Evolutionary conservation across 1,140 invertebrate species (phyloP).

Genomic region (Atta texana): DNA sequence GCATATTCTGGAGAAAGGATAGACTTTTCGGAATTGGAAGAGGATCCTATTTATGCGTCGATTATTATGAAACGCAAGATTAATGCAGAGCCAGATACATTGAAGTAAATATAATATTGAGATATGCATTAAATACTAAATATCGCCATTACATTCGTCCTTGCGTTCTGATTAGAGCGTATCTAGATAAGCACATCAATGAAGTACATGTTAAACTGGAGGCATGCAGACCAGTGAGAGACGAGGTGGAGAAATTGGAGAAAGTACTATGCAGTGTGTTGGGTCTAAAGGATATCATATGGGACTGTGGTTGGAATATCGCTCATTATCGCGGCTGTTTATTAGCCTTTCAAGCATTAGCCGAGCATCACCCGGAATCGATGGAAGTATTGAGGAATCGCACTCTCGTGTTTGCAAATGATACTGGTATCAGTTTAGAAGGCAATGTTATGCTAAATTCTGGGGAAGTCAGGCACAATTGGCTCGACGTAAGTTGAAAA

Average conservation of each 20-base stretch:
- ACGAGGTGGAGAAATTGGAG: slow-evolving; percentile 89
- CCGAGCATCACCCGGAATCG: slow-evolving; percentile 89
- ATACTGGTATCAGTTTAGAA: slow-evolving; percentile 95
- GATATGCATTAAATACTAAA: neutral
- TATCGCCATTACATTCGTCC: slow-evolving; percentile 17
- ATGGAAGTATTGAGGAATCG: slow-evolving; percentile 90
- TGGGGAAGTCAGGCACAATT: slow-evolving; percentile 95
- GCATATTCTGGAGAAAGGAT: slow-evolving; percentile 76
- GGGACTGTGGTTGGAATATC: slow-evolving; percentile 96
- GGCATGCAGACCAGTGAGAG: slow-evolving; percentile 88
- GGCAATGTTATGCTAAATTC: slow-evolving; percentile 95
- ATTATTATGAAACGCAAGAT: slow-evolving; percentile 86
- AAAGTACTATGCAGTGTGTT: slow-evolving; percentile 87
- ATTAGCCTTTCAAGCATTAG: slow-evolving; percentile 91
- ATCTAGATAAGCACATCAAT: slow-evolving; percentile 89
- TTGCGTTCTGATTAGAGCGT: slow-evolving; percentile 84
- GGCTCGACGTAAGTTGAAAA: slow-evolving; percentile 91
- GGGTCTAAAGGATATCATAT: slow-evolving; percentile 88
- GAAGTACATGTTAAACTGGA: slow-evolving; percentile 88
- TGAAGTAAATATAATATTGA: slow-evolving; percentile 80
- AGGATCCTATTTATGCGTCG: slow-evolving; percentile 87
- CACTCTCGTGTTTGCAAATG: slow-evolving; percentile 93
- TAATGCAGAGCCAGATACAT: slow-evolving; percentile 85
- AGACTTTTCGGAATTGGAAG: slow-evolving; percentile 86
- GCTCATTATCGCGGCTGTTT: slow-evolving; percentile 94